These are phyloP conservation scores for Aphaenogaster ashmeadi DNA, from an alignment of 1,140 invertebrate genomes.

Conservation along the genomic window DNA sequence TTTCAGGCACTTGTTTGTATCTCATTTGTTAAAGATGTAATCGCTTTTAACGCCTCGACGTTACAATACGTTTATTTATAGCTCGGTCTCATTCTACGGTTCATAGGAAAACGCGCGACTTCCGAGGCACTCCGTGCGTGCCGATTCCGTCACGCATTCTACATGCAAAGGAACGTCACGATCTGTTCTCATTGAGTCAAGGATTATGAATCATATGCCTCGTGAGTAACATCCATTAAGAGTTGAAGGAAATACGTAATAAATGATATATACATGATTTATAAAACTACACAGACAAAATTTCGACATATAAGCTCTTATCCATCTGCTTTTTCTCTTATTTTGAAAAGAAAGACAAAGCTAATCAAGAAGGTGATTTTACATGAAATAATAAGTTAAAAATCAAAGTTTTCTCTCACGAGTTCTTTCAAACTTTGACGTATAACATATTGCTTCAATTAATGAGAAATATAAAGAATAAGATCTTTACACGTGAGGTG, in stretches of 20 bases:
- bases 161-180: slow-evolving; percentile 7
- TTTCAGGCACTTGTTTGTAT: background rate
- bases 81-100: background rate
- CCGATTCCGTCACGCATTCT: slow-evolving; percentile 47
- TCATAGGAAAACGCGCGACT: background rate
- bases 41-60: background rate
- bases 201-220: slow-evolving; percentile 44
- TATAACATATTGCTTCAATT: too few relatives aligned
- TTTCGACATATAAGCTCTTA: background rate
- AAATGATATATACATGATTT: background rate
- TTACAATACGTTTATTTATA: slow-evolving; percentile 25
- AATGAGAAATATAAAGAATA: too few relatives aligned
- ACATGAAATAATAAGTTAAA: too few relatives aligned
- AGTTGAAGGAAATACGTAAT: background rate
- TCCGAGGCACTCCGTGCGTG: background rate
- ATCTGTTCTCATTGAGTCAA: slow-evolving; percentile 49
- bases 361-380: too few relatives aligned
- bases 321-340: background rate
- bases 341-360: background rate
- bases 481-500: too few relatives aligned
- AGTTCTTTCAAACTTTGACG: background rate
- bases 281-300: background rate
- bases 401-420: background rate
- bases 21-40: background rate
- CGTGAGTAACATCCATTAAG: slow-evolving; percentile 14